Percentiles rank a stretch among this genome's conserved stretches.
Evolutionary conservation across 1,140 invertebrate species (phyloP).

Genomic region (Rhagoletis pomonella): DNA sequence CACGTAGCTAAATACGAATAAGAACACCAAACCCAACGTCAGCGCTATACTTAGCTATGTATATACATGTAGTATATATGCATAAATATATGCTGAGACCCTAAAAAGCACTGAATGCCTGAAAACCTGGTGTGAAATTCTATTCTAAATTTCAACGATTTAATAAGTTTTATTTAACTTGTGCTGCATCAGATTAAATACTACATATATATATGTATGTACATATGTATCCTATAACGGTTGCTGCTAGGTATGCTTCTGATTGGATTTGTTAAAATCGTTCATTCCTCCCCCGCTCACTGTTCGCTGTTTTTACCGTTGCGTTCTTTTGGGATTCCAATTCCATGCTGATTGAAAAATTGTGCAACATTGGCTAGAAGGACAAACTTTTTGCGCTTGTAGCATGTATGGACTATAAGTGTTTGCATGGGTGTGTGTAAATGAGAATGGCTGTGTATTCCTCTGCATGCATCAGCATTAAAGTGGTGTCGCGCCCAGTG

Average conservation of each 20-base stretch:
- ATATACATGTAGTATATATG: neutral
- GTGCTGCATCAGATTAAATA: neutral
- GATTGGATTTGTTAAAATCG: constrained; percentile 24
- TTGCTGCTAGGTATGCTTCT: neutral
- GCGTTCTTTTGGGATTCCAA: constrained; percentile 14
- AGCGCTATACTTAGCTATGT: neutral
- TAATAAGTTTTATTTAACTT: neutral
- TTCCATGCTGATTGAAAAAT: constrained; percentile 17
- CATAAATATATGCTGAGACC: neutral
- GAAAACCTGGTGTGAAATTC: no score
- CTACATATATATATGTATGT: no score
- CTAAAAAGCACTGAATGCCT: neutral
- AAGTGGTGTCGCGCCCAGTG: constrained; percentile 21
- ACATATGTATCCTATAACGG: neutral
- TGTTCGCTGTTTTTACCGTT: neutral
- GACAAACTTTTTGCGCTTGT: constrained; percentile 21
- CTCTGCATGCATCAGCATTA: neutral
- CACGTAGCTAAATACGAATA: neutral
- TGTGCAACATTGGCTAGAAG: constrained; percentile 30
- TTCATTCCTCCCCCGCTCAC: neutral
- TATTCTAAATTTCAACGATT: neutral
- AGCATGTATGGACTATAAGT: neutral
- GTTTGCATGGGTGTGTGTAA: neutral
- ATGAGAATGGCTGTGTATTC: neutral
- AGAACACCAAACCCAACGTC: neutral